phyloP scores from a whole-genome alignment of 2,797 vertebrate species.

The Bradypus variegatus region DNA sequence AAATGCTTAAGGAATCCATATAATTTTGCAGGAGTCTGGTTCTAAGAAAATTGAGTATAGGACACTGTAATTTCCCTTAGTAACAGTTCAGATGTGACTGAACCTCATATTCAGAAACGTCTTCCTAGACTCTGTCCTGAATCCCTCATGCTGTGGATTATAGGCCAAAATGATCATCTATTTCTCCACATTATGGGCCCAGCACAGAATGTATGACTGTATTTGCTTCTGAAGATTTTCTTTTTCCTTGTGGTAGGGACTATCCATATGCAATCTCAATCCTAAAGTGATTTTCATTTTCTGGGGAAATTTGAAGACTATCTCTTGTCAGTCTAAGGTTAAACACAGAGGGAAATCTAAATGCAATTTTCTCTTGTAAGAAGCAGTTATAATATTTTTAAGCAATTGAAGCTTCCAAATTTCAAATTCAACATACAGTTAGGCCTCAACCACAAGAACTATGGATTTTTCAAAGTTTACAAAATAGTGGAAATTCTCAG shows the following conservation, averaged over 20 bases:
- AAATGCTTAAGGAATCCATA: constrained; percentile 26
- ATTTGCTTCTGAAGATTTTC: constrained; percentile 49
- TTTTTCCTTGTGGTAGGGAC: constrained; percentile 47
- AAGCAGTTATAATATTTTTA: constrained; percentile 67
- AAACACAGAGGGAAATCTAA: constrained; percentile 64
- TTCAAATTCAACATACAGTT: constrained; percentile 58
- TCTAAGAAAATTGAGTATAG: constrained; percentile 43
- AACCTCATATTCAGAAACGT: constrained; percentile 42
- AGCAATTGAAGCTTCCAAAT: constrained; percentile 61
- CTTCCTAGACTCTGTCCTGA: constrained; percentile 43
- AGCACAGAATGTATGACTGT: constrained; percentile 30
- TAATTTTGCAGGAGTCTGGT: constrained; percentile 40
- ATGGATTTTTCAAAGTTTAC: constrained; percentile 53
- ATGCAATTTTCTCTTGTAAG: constrained; percentile 64
- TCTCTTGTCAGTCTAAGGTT: constrained; percentile 63
- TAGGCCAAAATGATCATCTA: constrained; percentile 38
- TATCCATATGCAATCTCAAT: constrained; percentile 58
- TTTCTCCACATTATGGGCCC: constrained; percentile 27
- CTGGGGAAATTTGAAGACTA: constrained; percentile 57
- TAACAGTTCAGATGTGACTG: constrained; percentile 45
- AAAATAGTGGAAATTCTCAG: constrained; percentile 44
- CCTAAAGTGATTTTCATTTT: constrained; percentile 65
- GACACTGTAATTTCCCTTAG: constrained; percentile 39
- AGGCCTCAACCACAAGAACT: constrained; percentile 38
- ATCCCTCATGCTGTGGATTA: constrained; percentile 43